Evolutionary conservation across 2,113 vertebrate species (phyloP).

Genomic region (Mystacornis crossleyi): DNA sequence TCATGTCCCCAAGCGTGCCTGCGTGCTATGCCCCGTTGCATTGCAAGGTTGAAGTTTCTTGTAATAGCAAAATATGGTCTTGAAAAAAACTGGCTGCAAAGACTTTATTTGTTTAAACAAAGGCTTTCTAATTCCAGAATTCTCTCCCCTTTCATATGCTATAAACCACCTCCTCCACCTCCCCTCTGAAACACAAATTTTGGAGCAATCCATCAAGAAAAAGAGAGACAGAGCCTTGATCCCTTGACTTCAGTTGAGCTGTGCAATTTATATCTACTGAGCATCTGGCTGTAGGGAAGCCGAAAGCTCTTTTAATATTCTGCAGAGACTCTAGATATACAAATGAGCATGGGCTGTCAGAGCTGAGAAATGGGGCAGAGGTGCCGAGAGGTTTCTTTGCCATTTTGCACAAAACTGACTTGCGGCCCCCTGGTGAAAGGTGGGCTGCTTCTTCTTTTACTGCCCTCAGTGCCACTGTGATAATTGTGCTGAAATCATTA

Average conservation of each 20-base stretch:
- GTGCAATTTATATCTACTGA: slow-evolving; percentile 57
- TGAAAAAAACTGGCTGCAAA: slow-evolving; percentile 1
- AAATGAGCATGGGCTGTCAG: background rate
- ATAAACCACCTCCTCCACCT: background rate
- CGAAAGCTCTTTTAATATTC: slow-evolving; percentile 29
- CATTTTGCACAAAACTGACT: background rate
- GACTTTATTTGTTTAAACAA: slow-evolving; percentile 46
- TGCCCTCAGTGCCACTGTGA: background rate
- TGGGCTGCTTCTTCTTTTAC: background rate
- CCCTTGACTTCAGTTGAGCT: slow-evolving; percentile 50
- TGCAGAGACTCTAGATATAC: slow-evolving; percentile 20
- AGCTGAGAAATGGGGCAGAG: slow-evolving; percentile 17
- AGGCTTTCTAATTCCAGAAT: slow-evolving; percentile 22
- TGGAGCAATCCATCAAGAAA: slow-evolving; percentile 43
- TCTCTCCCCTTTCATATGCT: slow-evolving; percentile 32
- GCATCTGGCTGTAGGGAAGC: slow-evolving; percentile 51
- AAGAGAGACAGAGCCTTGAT: slow-evolving; percentile 55
- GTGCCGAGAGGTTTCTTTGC: slow-evolving; percentile 21
- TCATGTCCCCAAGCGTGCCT: background rate
- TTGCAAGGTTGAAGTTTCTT: slow-evolving; percentile 15
- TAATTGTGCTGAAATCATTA: background rate
- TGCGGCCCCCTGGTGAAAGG: fast-evolving
- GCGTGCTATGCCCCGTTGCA: background rate
- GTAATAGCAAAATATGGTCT: background rate
- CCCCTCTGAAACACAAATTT: slow-evolving; percentile 50